phyloP scores from a whole-genome alignment of 2,888 invertebrate species.

The Macrosoma leucophasiata region DNA sequence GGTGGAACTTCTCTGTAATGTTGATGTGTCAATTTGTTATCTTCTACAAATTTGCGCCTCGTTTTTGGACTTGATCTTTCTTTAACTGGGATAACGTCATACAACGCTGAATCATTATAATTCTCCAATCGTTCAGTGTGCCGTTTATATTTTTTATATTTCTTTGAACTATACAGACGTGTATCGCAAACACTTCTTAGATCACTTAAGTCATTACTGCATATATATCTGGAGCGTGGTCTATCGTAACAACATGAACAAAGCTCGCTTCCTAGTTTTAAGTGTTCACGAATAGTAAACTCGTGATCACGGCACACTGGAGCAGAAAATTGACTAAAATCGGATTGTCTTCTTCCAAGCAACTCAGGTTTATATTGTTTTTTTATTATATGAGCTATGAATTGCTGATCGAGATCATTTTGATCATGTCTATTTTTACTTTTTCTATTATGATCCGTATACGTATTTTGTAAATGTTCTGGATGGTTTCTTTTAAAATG shows the following conservation, averaged over 20 bases:
- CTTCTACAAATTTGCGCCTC: slow-evolving; percentile 45
- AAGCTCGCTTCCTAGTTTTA: slow-evolving; percentile 39
- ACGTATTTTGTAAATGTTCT: slow-evolving; percentile 22
- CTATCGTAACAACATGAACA: slow-evolving; percentile 47
- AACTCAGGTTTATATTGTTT: slow-evolving; percentile 55
- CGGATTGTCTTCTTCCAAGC: slow-evolving; percentile 47
- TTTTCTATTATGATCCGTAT: slow-evolving; percentile 31
- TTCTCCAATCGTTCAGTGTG: slow-evolving; percentile 32
- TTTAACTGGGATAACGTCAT: slow-evolving; percentile 61
- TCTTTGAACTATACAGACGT: slow-evolving; percentile 45
- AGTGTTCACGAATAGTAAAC: slow-evolving; percentile 33
- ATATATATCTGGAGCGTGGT: slow-evolving; percentile 22
- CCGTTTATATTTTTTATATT: slow-evolving; percentile 32
- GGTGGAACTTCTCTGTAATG: slow-evolving; percentile 57
- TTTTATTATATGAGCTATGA: slow-evolving; percentile 56
- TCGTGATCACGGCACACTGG: slow-evolving; percentile 61
- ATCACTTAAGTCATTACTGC: slow-evolving; percentile 35
- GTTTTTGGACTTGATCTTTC: slow-evolving; percentile 60
- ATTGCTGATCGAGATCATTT: slow-evolving; percentile 45
- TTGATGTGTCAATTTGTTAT: slow-evolving; percentile 34
- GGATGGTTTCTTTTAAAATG: slow-evolving; percentile 25
- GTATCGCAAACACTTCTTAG: slow-evolving; percentile 55
- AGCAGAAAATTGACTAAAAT: slow-evolving; percentile 55
- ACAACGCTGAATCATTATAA: slow-evolving; percentile 50
- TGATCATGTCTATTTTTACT: slow-evolving; percentile 18